Base-by-base conservation (phyloP, 2,888 invertebrate species). In the Seira sanloemensis region DNA sequence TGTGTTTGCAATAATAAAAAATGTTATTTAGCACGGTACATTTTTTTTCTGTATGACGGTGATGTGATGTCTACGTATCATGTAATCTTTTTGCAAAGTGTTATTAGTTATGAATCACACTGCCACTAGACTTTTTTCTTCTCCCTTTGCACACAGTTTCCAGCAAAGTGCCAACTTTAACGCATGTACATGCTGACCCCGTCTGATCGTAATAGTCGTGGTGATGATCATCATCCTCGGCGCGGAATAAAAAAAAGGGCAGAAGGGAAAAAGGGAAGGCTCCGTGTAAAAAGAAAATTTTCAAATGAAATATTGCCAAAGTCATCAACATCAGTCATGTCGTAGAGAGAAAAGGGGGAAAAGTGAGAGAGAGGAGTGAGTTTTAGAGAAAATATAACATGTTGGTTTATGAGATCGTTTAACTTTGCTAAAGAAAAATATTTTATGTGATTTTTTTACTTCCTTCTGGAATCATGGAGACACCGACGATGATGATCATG, bases 301-400 rank as follows among this genome's bases (percentile, higher is more conserved):
- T 27, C 24, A 25, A 72, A 82, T 82, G 77, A 82, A 77, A 72
- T 82, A 82, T 82, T 72, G 76, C 82, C 67, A 72, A 73, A 77
- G 67, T 82, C 72, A 72, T 82, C 77, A 77, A 26, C 77, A 77
- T 82, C 77, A 77, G 67, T 77, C 82, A 67, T 77, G 76, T 82
- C 77, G 65, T n/a, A 46, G 37, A 69, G 67, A 67, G 67, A 18
- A 16, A 71, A 26, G 26, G 12, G 27, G 21, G 21, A 71, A 71
- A 27, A 19, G 21, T 25, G 27, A 9, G 58, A 58, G 58, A 58
- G n/a, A n/a, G 18, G 66, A 75, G 27, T 16, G 58, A 71, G 62
- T 23, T 62, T 71, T 62, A 65, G 46, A 46, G 25, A 71, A 71
- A 62, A 18, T 78, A 72, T 71, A 71, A 37, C 65, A 54, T 78